These are phyloP conservation scores for Puntigrus tetrazona DNA, from an alignment of 2,113 vertebrate genomes.

Conservation along the genomic window DNA sequence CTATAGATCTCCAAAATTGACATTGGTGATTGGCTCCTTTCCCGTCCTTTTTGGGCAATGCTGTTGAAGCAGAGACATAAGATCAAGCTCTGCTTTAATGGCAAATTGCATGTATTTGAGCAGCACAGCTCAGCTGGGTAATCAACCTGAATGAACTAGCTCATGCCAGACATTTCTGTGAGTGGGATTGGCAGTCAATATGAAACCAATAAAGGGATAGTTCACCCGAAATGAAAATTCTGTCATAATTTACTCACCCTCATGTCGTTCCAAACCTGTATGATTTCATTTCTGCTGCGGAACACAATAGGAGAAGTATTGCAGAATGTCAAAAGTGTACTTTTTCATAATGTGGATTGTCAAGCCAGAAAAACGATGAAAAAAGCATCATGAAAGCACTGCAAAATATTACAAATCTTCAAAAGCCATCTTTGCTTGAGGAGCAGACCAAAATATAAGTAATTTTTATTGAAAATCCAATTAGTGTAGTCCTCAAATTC, in stretches of 20 bases:
- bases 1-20: background rate
- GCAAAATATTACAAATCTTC: background rate
- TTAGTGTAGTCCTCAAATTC: background rate
- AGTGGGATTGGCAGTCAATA: background rate
- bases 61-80: background rate
- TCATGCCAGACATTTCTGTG: background rate
- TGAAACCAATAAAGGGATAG: conserved; percentile 6
- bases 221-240: conserved; percentile 26
- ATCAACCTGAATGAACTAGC: conserved; percentile 16
- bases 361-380: background rate
- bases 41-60: background rate
- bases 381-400: background rate
- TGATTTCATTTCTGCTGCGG: background rate
- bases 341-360: background rate
- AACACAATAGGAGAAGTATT: conserved; percentile 15
- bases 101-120: background rate
- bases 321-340: background rate
- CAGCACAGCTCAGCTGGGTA: background rate
- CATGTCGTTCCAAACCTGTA: background rate
- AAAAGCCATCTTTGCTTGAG: background rate
- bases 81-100: background rate
- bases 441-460: background rate
- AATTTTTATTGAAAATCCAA: background rate
- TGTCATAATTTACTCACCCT: conserved; percentile 18
- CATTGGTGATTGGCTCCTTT: background rate